Percentiles rank a stretch among this genome's conserved stretches.
Evolutionary conservation across 2,113 vertebrate genomes (phyloP).

Genomic region (Nycticebus coucang): DNA sequence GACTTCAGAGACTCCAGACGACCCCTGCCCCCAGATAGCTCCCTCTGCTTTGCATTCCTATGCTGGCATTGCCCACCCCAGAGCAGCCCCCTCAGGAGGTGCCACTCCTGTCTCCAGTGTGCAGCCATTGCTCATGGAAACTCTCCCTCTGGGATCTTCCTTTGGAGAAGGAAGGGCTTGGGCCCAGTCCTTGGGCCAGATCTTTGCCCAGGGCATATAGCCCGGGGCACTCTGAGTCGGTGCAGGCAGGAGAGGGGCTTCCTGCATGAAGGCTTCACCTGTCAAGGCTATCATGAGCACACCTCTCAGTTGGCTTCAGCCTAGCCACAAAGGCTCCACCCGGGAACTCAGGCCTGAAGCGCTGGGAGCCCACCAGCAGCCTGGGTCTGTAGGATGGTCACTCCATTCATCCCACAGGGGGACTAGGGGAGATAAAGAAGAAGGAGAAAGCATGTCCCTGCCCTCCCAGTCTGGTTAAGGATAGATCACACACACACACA

Average conservation of each 20-base stretch:
- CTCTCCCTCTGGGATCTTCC: not conserved
- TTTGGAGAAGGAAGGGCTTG: not conserved
- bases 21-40: not conserved
- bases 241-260: not conserved
- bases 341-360: not conserved
- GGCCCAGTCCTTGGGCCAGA: not conserved
- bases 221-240: not conserved
- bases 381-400: not conserved
- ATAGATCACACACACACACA: not conserved
- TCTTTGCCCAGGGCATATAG: not conserved
- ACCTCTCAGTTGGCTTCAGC: not conserved
- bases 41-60: not conserved
- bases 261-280: too few species aligned
- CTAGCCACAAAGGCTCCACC: not conserved
- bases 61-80: not conserved
- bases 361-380: not conserved
- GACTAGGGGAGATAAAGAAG: not conserved
- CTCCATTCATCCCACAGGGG: too few species aligned
- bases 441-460: not conserved
- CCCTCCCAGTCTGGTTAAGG: not conserved
- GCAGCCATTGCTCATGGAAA: not conserved
- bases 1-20: not conserved
- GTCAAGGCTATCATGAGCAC: not conserved
- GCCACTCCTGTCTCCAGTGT: not conserved
- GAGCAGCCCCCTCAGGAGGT: not conserved